Evolutionary conservation across 2,888 invertebrate genomes (phyloP).

Genomic region (Archips xylosteana): DNA sequence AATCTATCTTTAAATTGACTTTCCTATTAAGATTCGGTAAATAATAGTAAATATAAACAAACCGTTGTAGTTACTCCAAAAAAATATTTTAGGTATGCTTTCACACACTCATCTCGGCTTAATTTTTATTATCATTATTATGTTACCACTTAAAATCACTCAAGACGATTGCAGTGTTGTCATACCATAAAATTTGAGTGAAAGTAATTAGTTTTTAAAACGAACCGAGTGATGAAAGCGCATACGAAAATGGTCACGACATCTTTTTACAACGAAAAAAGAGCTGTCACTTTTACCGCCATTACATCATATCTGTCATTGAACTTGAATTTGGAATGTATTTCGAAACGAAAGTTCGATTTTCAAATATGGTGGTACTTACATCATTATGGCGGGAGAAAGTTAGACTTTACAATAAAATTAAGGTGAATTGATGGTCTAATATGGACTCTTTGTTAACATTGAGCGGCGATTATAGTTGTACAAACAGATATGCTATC

Average conservation of each 20-base stretch:
- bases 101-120: constrained; percentile 14
- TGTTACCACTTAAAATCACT: constrained; percentile 32
- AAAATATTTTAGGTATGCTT: constrained; percentile 11
- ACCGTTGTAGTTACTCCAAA: constrained; percentile 11
- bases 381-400: constrained; percentile 52
- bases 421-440: constrained; percentile 63
- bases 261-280: constrained; percentile 35
- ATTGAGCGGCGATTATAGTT: constrained; percentile 27
- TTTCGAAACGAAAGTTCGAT: constrained; percentile 49
- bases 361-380: constrained; percentile 46
- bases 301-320: constrained; percentile 56
- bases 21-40: background rate
- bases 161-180: constrained; percentile 30
- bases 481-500: constrained; percentile 16
- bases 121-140: constrained; percentile 21
- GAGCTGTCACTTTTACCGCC: constrained; percentile 39
- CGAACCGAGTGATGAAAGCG: constrained; percentile 38
- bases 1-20: background rate
- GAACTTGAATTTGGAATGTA: constrained; percentile 66
- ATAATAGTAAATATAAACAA: no score
- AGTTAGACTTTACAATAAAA: constrained; percentile 57
- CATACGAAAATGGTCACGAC: constrained; percentile 51
- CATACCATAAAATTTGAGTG: constrained; percentile 44
- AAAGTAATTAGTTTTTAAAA: constrained; percentile 45
- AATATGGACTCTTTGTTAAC: constrained; percentile 57